Evolutionary conservation across 92 coral and sea anemone genomes (phyloP).

Genomic region (Bergia sp.): DNA sequence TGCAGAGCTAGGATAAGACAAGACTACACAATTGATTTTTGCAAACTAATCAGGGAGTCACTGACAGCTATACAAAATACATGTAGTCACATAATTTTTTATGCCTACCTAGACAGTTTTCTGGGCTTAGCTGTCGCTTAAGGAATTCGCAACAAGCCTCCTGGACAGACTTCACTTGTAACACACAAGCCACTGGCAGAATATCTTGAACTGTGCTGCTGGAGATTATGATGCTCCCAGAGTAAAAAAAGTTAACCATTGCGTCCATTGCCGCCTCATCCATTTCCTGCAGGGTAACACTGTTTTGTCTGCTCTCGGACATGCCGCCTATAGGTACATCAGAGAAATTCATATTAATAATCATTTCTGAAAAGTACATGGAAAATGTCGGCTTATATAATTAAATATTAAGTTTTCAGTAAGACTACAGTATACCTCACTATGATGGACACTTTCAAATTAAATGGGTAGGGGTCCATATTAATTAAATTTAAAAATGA

Average conservation of each 20-base stretch:
- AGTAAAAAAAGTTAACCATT: constrained; percentile 89
- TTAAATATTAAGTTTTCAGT: no score
- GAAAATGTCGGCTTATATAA: no score
- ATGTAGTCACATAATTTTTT: not conserved
- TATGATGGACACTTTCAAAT: no score
- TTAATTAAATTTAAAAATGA: no score
- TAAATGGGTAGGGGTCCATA: no score
- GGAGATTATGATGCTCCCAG: constrained; percentile 80
- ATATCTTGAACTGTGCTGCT: constrained; percentile 92
- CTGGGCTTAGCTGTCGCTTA: constrained; percentile 90
- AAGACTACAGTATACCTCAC: no score
- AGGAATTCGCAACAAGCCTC: constrained; percentile 96
- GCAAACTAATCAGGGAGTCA: no score
- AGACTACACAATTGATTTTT: no score
- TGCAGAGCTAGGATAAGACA: no score
- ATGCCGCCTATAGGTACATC: constrained; percentile 73
- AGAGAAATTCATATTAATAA: not conserved
- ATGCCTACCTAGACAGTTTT: constrained; percentile 90
- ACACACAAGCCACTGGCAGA: constrained; percentile 84
- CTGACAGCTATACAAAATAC: not conserved
- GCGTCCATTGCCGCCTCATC: constrained; percentile 77
- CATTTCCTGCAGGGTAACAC: constrained; percentile 86
- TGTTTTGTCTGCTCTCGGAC: constrained; percentile 83
- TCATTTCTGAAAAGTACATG: not conserved
- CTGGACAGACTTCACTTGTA: constrained; percentile 92